phyloP scores from a whole-genome alignment of 2,797 vertebrate species.

The Sardinella longiceps region DNA sequence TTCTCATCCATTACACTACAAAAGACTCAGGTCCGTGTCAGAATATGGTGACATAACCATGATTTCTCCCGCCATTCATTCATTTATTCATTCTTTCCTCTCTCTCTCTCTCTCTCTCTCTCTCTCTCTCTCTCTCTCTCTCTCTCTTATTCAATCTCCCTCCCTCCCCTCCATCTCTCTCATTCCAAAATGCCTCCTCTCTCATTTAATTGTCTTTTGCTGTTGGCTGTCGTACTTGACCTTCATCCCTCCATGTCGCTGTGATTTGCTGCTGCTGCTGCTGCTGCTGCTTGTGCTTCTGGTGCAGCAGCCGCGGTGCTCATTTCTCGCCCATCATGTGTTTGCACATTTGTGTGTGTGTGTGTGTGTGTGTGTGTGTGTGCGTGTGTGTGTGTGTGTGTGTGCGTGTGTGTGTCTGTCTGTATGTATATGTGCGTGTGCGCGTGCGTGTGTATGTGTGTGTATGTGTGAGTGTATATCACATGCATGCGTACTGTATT shows the following conservation, averaged over 20 bases:
- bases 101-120: neutral
- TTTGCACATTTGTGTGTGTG: neutral
- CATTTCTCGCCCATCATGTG: slow-evolving; percentile 43
- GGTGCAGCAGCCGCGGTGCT: slow-evolving; percentile 15
- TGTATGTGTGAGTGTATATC: no score
- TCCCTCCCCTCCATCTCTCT: neutral
- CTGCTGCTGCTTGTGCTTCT: slow-evolving; percentile 24
- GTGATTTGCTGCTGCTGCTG: slow-evolving; percentile 54
- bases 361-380: neutral
- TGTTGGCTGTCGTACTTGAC: slow-evolving; percentile 50
- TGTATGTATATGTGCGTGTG: neutral
- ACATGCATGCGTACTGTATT: no score
- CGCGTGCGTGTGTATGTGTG: slow-evolving; percentile 18
- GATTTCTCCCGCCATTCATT: neutral
- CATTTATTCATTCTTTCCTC: neutral
- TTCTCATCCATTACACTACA: neutral
- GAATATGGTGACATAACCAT: neutral
- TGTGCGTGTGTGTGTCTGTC: neutral
- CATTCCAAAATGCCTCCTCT: neutral
- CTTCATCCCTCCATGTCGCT: slow-evolving; percentile 53
- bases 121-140: neutral
- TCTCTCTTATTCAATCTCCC: neutral
- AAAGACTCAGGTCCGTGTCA: neutral
- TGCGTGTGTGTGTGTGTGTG: neutral
- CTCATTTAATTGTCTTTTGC: slow-evolving; percentile 47